Percentiles rank a stretch among this genome's conserved stretches.
phyloP scores from a whole-genome alignment of 1,140 invertebrate species.

The Kradibia gibbosae region DNA sequence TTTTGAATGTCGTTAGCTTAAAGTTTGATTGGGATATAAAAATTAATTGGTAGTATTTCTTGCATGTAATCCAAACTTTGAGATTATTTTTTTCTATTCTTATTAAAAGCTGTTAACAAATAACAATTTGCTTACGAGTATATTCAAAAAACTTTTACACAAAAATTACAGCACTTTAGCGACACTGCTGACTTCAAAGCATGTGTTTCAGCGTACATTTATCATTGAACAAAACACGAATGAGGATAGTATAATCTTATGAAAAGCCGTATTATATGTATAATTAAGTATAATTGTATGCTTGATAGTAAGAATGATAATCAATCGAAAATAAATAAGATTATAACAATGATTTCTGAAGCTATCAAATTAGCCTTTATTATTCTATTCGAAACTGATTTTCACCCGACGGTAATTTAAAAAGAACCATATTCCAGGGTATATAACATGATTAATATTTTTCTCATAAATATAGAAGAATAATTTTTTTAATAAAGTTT shows the following conservation, averaged over 20 bases:
- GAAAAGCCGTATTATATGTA: neutral
- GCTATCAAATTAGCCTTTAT: neutral
- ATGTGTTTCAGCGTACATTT: no score
- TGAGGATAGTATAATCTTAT: neutral
- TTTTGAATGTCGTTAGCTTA: conserved; percentile 6
- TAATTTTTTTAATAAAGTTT: neutral
- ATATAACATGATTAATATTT: no score
- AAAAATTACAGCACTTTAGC: no score
- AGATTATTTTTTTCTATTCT: neutral
- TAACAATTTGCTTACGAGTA: neutral
- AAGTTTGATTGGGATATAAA: neutral
- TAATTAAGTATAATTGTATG: neutral
- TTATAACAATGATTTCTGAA: neutral
- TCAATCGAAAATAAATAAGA: neutral
- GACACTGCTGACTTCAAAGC: no score
- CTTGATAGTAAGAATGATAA: neutral
- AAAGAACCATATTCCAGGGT: no score
- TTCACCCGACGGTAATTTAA: neutral
- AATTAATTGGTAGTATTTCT: conserved; percentile 9
- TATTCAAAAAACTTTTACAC: no score
- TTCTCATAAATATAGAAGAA: no score
- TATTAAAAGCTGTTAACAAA: no score
- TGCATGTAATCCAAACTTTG: neutral
- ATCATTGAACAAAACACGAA: no score
- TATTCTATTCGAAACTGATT: neutral